Conservation (phyloP, 2,797 vertebrate genomes). For the Columba guinea region DNA sequence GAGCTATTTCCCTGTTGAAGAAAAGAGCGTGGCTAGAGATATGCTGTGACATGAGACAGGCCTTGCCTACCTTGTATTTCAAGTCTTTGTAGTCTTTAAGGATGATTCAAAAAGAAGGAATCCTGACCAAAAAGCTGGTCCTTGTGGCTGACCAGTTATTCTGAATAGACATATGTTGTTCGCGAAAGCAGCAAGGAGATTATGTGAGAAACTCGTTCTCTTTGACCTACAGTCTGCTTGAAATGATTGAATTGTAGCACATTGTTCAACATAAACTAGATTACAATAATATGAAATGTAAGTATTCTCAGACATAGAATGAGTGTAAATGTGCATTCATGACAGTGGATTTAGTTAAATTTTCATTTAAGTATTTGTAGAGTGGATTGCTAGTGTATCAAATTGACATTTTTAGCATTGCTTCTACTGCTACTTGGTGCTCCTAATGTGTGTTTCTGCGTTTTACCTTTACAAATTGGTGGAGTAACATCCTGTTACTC, state of each 20-base stretch:
- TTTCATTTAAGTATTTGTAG: neutral
- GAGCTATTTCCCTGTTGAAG: neutral
- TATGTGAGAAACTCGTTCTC: neutral
- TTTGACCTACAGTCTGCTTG: neutral
- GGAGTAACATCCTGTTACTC: neutral
- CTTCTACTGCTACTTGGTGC: neutral
- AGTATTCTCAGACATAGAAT: neutral
- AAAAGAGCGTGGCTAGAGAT: neutral
- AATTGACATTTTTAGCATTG: neutral
- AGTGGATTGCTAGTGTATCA: neutral
- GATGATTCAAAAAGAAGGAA: neutral
- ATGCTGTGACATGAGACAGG: neutral
- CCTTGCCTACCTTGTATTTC: neutral
- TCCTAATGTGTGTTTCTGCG: neutral
- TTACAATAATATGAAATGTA: neutral
- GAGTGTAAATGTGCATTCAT: neutral
- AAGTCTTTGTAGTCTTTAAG: neutral
- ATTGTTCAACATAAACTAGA: neutral
- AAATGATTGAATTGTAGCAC: neutral
- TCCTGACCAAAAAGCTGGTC: neutral
- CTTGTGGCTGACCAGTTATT: neutral
- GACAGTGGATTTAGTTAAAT: neutral
- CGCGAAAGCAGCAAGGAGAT: neutral
- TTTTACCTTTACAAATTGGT: neutral
- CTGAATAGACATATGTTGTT: accelerated